A percentile compares a stretch with the other conserved stretches of the same genome.
These are phyloP conservation scores for Beroe ovata DNA, from an alignment of 37 sponge, comb jelly and placozoan genomes.

Conservation along the genomic window DNA sequence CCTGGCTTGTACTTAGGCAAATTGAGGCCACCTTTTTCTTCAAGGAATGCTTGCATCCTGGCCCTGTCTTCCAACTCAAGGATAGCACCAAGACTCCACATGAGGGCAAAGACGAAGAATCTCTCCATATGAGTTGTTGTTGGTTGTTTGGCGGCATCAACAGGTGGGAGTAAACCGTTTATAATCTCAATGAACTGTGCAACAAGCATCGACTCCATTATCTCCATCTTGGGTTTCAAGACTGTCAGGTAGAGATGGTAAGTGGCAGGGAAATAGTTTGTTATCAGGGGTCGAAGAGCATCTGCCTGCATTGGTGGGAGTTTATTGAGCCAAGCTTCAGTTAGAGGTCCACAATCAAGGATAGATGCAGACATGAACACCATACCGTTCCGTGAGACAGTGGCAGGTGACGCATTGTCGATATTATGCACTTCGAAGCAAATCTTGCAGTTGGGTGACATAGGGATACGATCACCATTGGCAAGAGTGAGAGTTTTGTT, in stretches of 20 bases:
- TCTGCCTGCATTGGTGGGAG: conserved; percentile 74
- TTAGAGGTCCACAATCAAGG: conserved; percentile 90
- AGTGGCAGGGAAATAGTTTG: conserved; percentile 75
- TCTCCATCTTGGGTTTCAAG: conserved; percentile 86
- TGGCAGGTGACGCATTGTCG: conserved; percentile 99
- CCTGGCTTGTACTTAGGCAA: conserved; percentile 76
- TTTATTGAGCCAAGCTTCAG: conserved; percentile 67
- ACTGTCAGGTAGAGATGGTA: conserved; percentile 74
- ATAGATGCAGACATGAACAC: conserved; percentile 99
- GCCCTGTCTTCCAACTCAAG: conserved; percentile 92
- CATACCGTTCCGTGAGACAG: conserved; percentile 99
- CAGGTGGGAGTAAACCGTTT: conserved; percentile 87
- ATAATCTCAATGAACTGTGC: conserved; percentile 80
- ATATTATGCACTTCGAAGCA: conserved; percentile 98
- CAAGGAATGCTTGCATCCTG: conserved; percentile 86
- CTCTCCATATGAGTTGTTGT: conserved; percentile 74
- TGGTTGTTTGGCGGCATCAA: conserved; percentile 77
- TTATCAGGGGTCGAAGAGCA: conserved; percentile 76
- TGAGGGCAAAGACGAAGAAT: conserved; percentile 88
- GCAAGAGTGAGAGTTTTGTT: conserved; percentile 98
- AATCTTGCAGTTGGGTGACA: conserved; percentile 92
- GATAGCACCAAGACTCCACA: conserved; percentile 98
- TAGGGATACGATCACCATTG: conserved; percentile 98
- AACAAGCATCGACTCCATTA: conserved; percentile 89
- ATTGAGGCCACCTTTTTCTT: conserved; percentile 78